A percentile compares a stretch with the other conserved stretches of the same genome.
phyloP scores from a whole-genome alignment of 2,797 vertebrate species.

The Ctenopoma kingsleyae region DNA sequence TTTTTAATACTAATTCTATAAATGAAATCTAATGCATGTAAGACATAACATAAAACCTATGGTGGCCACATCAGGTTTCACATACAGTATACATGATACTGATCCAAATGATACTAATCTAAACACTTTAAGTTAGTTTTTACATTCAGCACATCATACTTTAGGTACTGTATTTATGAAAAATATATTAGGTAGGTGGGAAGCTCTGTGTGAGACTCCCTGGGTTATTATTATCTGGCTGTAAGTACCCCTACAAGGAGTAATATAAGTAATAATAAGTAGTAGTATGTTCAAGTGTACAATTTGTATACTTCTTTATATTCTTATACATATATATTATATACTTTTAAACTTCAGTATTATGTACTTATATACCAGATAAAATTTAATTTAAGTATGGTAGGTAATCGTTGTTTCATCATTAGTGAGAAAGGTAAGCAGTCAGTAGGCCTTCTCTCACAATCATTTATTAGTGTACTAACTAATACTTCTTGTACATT shows the following conservation, averaged over 20 bases:
- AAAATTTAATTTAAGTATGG: too few species aligned
- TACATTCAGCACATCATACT: background rate
- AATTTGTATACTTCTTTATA: too few species aligned
- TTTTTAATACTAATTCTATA: conserved; percentile 47
- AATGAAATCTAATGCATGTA: conserved; percentile 31
- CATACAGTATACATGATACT: background rate
- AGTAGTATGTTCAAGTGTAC: too few species aligned
- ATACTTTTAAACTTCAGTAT: too few species aligned
- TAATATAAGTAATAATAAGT: too few species aligned
- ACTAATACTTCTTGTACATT: too few species aligned
- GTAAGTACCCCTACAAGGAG: background rate
- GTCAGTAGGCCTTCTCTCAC: too few species aligned
- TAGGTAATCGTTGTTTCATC: too few species aligned
- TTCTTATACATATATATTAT: too few species aligned
- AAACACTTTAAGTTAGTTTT: conserved; percentile 12
- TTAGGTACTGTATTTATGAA: background rate
- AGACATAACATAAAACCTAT: conserved; percentile 28
- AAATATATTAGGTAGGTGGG: conserved; percentile 1
- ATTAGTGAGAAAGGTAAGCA: too few species aligned
- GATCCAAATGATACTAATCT: conserved; percentile 10
- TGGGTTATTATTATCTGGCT: conserved; percentile 54
- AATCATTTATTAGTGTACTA: too few species aligned
- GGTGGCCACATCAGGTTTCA: conserved; percentile 14
- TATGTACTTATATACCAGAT: too few species aligned
- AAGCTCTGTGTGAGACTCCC: conserved; percentile 4